phyloP scores from a whole-genome alignment of 2,888 invertebrate species.

The Crossocerus cetratus region DNA sequence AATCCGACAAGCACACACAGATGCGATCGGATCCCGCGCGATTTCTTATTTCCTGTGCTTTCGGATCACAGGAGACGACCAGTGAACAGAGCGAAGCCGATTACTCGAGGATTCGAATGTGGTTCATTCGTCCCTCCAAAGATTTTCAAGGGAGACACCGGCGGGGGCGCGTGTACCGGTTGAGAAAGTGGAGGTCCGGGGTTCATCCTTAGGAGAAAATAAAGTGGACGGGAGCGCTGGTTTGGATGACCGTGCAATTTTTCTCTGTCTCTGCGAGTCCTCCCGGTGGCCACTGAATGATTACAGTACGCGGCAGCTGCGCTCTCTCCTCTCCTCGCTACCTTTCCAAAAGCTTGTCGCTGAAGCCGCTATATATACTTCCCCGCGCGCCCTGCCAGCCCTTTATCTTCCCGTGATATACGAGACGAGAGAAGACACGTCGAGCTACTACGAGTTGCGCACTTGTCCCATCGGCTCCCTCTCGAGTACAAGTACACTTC shows the following conservation, averaged over 20 bases:
- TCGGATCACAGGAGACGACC: too few relatives aligned
- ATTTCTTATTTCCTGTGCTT: too few relatives aligned
- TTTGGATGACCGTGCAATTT: slow-evolving; percentile 21
- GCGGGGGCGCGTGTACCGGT: too few relatives aligned
- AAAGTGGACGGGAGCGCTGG: neutral
- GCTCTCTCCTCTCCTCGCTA: slow-evolving; percentile 13
- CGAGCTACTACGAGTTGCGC: slow-evolving; percentile 19
- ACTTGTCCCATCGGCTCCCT: slow-evolving; percentile 25
- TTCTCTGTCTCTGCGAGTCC: slow-evolving; percentile 20
- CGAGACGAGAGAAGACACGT: slow-evolving; percentile 30
- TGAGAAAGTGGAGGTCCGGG: neutral
- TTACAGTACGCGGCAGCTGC: slow-evolving; percentile 42
- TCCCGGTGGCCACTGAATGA: slow-evolving; percentile 37
- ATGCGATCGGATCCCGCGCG: too few relatives aligned
- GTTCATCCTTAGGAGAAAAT: neutral
- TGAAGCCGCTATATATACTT: slow-evolving; percentile 56
- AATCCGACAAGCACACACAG: too few relatives aligned
- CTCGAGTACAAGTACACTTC: too few relatives aligned
- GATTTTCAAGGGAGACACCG: too few relatives aligned
- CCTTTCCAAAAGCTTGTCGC: slow-evolving; percentile 47
- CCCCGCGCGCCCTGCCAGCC: slow-evolving; percentile 49
- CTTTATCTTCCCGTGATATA: slow-evolving; percentile 59
- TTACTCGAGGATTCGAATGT: too few relatives aligned
- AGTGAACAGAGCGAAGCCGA: too few relatives aligned
- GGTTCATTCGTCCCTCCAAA: too few relatives aligned